Percentiles rank a stretch among this genome's conserved stretches.
Conservation (phyloP, 2,113 vertebrate genomes). For the Chloropsis cyanopogon region DNA sequence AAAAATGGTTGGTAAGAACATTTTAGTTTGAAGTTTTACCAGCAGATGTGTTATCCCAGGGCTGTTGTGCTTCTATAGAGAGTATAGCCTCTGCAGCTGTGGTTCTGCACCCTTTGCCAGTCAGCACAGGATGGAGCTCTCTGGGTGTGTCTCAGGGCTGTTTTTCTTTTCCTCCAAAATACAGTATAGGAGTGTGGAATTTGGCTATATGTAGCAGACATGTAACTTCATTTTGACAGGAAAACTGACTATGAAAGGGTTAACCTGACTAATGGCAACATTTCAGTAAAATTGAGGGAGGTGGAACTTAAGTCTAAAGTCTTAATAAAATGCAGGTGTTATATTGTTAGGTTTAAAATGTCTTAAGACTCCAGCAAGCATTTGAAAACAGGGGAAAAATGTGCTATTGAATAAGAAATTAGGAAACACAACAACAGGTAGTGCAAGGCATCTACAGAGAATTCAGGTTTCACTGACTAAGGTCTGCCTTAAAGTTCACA, state of each 20-base stretch:
- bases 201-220: background rate
- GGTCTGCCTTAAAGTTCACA: background rate
- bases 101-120: background rate
- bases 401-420: constrained; percentile 53
- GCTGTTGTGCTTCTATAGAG: background rate
- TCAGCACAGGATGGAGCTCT: background rate
- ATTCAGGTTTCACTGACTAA: constrained; percentile 34
- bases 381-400: constrained; percentile 57
- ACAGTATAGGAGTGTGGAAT: background rate
- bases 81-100: background rate
- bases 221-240: background rate
- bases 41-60: background rate
- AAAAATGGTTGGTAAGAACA: background rate
- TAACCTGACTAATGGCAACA: constrained; percentile 40
- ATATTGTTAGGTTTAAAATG: constrained; percentile 52
- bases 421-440: constrained; percentile 40
- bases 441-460: constrained; percentile 36
- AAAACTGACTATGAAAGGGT: constrained; percentile 62
- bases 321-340: constrained; percentile 79
- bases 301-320: constrained; percentile 29
- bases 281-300: constrained; percentile 48
- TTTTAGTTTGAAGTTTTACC: background rate
- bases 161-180: background rate
- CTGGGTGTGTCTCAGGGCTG: background rate
- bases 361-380: background rate